phyloP scores from a whole-genome alignment of 2,888 invertebrate species.

The Scrobipalpa atriplicella region DNA sequence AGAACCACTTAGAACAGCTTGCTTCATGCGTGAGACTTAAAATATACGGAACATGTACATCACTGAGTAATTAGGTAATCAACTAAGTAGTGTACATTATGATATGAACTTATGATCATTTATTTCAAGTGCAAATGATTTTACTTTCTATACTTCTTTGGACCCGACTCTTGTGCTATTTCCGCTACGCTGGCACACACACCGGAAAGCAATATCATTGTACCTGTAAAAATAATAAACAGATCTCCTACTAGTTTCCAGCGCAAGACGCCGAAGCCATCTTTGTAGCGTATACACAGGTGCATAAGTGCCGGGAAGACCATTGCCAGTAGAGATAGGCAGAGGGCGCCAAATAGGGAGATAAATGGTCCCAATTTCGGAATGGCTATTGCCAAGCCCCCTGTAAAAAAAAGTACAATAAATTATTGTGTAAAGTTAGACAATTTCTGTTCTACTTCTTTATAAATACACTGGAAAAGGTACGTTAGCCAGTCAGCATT shows the following conservation, averaged over 20 bases:
- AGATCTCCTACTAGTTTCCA: constrained; percentile 52
- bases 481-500: too few species aligned
- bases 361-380: constrained; percentile 91
- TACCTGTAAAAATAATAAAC: constrained; percentile 47
- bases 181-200: background rate
- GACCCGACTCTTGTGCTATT: background rate
- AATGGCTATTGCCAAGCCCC: constrained; percentile 82
- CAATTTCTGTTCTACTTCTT: too few species aligned
- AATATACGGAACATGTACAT: too few species aligned
- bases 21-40: too few species aligned
- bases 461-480: too few species aligned
- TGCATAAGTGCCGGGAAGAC: constrained; percentile 88
- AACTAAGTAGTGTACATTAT: too few species aligned
- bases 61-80: too few species aligned
- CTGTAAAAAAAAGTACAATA: constrained; percentile 38
- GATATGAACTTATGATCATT: background rate
- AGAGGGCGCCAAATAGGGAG: constrained; percentile 92
- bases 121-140: background rate
- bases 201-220: background rate
- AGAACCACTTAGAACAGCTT: too few species aligned
- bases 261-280: constrained; percentile 46
- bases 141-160: too few species aligned
- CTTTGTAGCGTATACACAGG: constrained; percentile 62
- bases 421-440: background rate
- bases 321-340: constrained; percentile 91